Percentiles rank a stretch among this genome's conserved stretches.
Conservation (phyloP, 2,888 invertebrate species). For the Chironomus riparius region DNA sequence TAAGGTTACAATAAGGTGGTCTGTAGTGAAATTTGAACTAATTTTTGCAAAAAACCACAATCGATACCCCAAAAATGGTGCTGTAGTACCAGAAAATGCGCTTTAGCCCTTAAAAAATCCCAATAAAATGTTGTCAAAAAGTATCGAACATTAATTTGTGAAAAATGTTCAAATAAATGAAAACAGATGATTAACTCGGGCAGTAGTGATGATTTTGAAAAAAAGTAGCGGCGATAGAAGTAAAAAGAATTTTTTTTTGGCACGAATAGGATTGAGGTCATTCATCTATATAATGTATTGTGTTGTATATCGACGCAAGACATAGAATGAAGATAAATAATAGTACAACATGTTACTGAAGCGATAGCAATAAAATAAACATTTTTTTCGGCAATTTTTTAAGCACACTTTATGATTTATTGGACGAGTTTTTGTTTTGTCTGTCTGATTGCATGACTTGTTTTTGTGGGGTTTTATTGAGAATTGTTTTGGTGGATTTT, state of each 20-base stretch:
- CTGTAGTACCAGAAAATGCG: no score
- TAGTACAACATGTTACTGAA: not conserved
- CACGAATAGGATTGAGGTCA: not conserved
- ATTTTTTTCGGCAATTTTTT: no score
- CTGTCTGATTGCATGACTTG: not conserved
- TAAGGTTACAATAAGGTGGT: no score
- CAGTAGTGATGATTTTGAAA: not conserved
- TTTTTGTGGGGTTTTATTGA: not conserved
- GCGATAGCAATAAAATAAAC: not conserved
- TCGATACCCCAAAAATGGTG: no score
- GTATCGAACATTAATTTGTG: no score
- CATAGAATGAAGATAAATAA: not conserved
- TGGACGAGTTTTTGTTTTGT: no score
- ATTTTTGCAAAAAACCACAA: no score
- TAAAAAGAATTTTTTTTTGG: not conserved
- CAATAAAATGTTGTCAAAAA: no score
- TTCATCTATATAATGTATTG: not conserved
- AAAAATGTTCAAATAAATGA: not conserved
- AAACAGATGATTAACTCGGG: slow-evolving; percentile 23
- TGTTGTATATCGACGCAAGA: not conserved
- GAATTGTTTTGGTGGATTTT: no score
- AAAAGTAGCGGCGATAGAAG: not conserved
- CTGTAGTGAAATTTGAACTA: no score
- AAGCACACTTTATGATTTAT: no score
- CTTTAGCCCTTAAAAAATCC: no score